These are phyloP conservation scores for Holacanthus passer DNA, from an alignment of 2,113 vertebrate species.

Conservation along the genomic window DNA sequence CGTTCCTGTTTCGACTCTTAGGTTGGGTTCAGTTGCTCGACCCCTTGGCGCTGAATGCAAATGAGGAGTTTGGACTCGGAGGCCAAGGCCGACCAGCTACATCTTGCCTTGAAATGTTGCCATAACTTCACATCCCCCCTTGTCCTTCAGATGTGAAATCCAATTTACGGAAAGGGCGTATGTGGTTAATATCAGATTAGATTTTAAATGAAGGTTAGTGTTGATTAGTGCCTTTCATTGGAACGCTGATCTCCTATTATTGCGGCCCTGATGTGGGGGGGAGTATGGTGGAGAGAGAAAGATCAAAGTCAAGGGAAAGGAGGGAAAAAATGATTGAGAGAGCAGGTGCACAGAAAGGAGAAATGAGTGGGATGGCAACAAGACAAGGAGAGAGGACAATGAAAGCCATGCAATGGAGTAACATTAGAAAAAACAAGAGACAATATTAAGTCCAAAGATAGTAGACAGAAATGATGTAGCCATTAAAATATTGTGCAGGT, in stretches of 20 bases:
- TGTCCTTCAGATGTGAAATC: constrained; percentile 77
- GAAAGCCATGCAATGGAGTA: neutral
- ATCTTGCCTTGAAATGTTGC: constrained; percentile 39
- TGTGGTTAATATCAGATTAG: constrained; percentile 75
- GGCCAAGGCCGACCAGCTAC: constrained; percentile 16
- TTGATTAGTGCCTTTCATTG: constrained; percentile 79
- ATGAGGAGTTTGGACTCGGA: constrained; percentile 28
- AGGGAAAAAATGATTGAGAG: neutral
- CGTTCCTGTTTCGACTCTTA: neutral
- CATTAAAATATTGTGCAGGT: neutral
- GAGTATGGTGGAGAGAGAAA: constrained; percentile 21
- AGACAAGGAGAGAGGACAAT: neutral
- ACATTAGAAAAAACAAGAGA: neutral
- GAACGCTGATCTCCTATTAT: constrained; percentile 75
- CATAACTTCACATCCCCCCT: neutral
- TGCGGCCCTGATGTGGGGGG: constrained; percentile 40
- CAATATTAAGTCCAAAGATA: too few species aligned
- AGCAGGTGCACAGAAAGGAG: neutral
- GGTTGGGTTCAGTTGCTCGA: neutral
- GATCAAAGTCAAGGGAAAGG: constrained; percentile 64
- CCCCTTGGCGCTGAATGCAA: neutral
- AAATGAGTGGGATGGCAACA: neutral
- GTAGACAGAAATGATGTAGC: neutral
- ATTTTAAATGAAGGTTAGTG: constrained; percentile 79
- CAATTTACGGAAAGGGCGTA: constrained; percentile 70